These are phyloP conservation scores for Trichoplusia ni DNA, from an alignment of 1,140 invertebrate genomes.

Conservation along the genomic window DNA sequence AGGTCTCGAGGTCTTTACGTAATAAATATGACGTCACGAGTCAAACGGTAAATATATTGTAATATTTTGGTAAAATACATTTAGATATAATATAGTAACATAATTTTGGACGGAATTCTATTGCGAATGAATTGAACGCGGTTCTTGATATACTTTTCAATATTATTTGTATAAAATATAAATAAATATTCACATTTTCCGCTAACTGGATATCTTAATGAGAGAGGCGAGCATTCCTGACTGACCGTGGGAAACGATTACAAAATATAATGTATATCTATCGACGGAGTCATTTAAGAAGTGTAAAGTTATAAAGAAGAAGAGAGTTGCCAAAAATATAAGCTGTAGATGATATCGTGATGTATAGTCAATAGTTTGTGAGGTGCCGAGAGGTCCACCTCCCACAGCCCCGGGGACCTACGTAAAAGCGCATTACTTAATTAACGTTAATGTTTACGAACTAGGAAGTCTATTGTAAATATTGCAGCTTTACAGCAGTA, in stretches of 20 bases:
- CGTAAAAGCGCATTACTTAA: too few relatives aligned
- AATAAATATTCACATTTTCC: conserved; percentile 9
- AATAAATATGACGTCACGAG: neutral
- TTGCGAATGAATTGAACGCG: conserved; percentile 43
- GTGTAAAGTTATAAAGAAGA: too few relatives aligned
- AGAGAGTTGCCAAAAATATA: too few relatives aligned
- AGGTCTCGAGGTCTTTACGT: neutral
- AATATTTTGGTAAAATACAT: conserved; percentile 35
- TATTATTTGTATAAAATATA: conserved; percentile 28
- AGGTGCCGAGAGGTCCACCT: too few relatives aligned
- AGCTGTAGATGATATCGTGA: too few relatives aligned
- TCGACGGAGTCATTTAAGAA: neutral
- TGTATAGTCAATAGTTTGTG: too few relatives aligned
- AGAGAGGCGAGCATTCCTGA: conserved; percentile 9
- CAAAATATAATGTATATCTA: neutral
- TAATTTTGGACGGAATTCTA: conserved; percentile 60
- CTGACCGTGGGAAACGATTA: neutral
- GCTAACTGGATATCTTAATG: neutral
- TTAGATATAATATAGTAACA: conserved; percentile 42
- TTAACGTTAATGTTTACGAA: too few relatives aligned
- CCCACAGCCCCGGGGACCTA: too few relatives aligned
- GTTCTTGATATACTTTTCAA: conserved; percentile 5
- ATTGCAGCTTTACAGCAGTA: too few relatives aligned
- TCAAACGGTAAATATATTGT: conserved; percentile 15
- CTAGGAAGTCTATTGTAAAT: too few relatives aligned